Base-by-base conservation (phyloP, 2,888 invertebrate species). In the Atherix ibis region DNA sequence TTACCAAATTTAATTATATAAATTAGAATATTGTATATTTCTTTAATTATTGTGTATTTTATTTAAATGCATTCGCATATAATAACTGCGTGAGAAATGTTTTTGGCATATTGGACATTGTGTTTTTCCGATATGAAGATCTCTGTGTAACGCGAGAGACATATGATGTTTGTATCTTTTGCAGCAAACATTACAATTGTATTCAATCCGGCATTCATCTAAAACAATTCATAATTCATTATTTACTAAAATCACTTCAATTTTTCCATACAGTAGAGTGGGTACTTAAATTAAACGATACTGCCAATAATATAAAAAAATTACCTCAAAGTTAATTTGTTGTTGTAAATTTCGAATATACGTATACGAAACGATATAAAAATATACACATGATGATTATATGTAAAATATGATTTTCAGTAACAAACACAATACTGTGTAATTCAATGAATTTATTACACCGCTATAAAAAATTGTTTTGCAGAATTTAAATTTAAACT, bases 91-190 rank as follows among this genome's bases (percentile, higher is more conserved):
- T 44, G 71, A 71, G 51, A 72, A 71, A 39, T 70, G 67, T 42
- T 71, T 62, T 43, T 65, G 67, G 45, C 73, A 73, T 33, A 72
- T 68, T 8, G 71, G 71, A 45, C 72, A 73, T 46, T 68, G 67
- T 15, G 72, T 73, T 53, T 71, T 71, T 17, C 72, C 72, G 33
- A 67, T 68, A 45, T 73, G 72, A 29, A 71, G 67, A 50, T 70
- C 70, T 56, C 68, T 70, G 49, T 73, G 72, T 32, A 71, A 58
- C 36, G 70, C 70, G 47, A 72, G 54, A 34, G 72, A 72, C 42
- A 69, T 71, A 12, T 70, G 71, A 53, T 71, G 71, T 50, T 69
- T 71, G 50, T 72, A 72, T 40, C 68, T 68, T 61, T 71, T 72
- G 41, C 68, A 69, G 55, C 72, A 72, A 45, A 71, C 56, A 52